phyloP scores from a whole-genome alignment of 2,113 vertebrate genomes.

The Marmota flaviventris region DNA sequence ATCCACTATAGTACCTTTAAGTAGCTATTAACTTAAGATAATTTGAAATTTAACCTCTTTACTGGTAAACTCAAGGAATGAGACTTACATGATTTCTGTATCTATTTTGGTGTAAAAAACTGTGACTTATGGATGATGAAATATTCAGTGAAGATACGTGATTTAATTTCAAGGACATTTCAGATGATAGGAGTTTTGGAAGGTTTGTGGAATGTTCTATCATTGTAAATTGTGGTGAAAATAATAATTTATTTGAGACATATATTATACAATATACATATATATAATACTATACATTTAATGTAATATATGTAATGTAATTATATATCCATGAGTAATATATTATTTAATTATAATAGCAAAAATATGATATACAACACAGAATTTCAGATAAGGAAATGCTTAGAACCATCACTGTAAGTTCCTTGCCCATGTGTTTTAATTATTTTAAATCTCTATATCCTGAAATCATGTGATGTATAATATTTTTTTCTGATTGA shows the following conservation, averaged over 20 bases:
- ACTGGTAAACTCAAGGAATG: not conserved
- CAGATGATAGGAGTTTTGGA: not conserved
- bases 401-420: not conserved
- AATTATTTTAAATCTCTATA: not conserved
- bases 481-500: not conserved
- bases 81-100: not conserved
- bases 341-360: not conserved
- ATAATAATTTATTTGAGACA: not conserved
- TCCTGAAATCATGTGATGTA: not conserved
- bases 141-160: not conserved
- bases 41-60: not conserved
- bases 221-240: not conserved
- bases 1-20: not conserved
- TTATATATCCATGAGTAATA: not conserved
- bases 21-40: not conserved
- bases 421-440: not conserved
- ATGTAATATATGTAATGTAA: not conserved
- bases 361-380: not conserved
- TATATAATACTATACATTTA: not conserved
- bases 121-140: slow-evolving; percentile 30
- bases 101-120: not conserved
- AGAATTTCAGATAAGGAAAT: not conserved
- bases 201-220: not conserved
- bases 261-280: not conserved
- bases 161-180: slow-evolving; percentile 42